These are phyloP conservation scores for Cygnus buccinator DNA, from an alignment of 2,113 vertebrate species.

Conservation along the genomic window DNA sequence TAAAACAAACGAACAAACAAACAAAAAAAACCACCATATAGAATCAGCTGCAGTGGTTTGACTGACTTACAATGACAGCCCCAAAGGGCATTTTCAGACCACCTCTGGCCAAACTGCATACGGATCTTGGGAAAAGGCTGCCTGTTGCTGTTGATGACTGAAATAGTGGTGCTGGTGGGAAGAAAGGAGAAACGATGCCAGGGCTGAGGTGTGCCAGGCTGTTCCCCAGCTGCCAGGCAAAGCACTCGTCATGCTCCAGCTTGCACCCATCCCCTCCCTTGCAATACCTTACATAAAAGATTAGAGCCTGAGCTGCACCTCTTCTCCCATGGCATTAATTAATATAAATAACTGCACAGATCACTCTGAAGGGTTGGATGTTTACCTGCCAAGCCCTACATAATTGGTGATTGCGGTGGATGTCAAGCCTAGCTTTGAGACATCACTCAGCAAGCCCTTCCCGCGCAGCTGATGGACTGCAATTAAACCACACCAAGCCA, in stretches of 20 bases:
- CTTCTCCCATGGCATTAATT: not conserved
- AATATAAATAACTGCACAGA: not conserved
- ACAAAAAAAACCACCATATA: not conserved
- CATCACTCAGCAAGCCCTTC: not conserved
- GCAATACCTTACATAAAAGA: not conserved
- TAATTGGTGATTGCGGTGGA: not conserved
- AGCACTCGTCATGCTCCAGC: not conserved
- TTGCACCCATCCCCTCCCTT: not conserved
- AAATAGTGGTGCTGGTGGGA: not conserved
- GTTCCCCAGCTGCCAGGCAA: not conserved
- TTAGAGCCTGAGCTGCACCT: not conserved
- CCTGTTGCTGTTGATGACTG: too few relatives aligned
- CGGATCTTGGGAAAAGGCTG: not conserved
- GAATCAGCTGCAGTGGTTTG: not conserved
- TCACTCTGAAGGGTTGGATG: not conserved
- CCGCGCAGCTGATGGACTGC: not conserved
- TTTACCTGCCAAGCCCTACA: not conserved
- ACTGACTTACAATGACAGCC: not conserved
- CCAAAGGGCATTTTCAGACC: accelerated
- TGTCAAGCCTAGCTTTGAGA: not conserved
- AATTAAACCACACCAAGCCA: not conserved
- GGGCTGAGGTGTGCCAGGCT: not conserved
- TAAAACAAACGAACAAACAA: not conserved
- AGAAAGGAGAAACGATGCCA: not conserved
- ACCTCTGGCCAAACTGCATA: not conserved